Conservation (phyloP, 2,888 invertebrate genomes). For the Drosophila birchii region DNA sequence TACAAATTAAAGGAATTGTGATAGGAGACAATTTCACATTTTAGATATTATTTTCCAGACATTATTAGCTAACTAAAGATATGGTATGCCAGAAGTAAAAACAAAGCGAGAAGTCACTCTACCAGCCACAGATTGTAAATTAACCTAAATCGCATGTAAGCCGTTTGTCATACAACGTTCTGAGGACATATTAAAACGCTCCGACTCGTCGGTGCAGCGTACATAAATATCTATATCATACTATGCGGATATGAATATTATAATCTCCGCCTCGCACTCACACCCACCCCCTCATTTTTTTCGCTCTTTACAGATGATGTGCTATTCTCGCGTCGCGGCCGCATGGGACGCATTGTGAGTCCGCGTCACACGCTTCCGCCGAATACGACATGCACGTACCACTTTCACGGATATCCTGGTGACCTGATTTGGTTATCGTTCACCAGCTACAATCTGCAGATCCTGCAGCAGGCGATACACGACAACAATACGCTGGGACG, state of each 20-base stretch:
- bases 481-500: slow-evolving; percentile 86
- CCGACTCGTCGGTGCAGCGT: slow-evolving; percentile 3
- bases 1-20: no score
- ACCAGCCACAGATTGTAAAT: slow-evolving; percentile 62
- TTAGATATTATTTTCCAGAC: no score
- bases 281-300: slow-evolving; percentile 17
- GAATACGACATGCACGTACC: slow-evolving; percentile 94
- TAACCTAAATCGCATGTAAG: slow-evolving; percentile 78
- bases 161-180: slow-evolving; percentile 74
- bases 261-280: slow-evolving; percentile 24
- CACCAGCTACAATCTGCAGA: slow-evolving; percentile 92
- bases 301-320: slow-evolving; percentile 83
- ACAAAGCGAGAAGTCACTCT: slow-evolving; percentile 9
- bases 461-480: slow-evolving; percentile 87
- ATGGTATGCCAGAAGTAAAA: slow-evolving; percentile 5
- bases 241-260: slow-evolving; percentile 33
- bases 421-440: slow-evolving; percentile 95
- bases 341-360: slow-evolving; percentile 90
- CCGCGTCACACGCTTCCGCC: slow-evolving; percentile 94
- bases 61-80: background rate
- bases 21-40: background rate
- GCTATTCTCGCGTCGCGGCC: slow-evolving; percentile 86
- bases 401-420: slow-evolving; percentile 91
- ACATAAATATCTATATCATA: slow-evolving; percentile 34
- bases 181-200: slow-evolving; percentile 71